These are phyloP conservation scores for Cecropterus lyciades DNA, from an alignment of 1,140 invertebrate genomes.

Conservation along the genomic window DNA sequence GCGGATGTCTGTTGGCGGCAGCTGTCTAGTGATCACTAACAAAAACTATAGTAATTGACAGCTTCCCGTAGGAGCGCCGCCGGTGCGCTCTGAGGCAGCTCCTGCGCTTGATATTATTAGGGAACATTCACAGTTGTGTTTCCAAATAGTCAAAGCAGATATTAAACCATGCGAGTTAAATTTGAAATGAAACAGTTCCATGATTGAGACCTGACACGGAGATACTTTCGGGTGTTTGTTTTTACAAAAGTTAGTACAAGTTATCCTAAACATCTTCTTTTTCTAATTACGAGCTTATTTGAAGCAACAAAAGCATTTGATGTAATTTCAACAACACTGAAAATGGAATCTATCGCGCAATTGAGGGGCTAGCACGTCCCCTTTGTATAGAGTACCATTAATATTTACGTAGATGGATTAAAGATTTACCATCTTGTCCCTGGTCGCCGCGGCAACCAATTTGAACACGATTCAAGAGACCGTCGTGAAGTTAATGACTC, in stretches of 20 bases:
- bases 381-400: not conserved
- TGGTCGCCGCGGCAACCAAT: not conserved
- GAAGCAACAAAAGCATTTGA: too few species aligned
- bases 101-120: not conserved
- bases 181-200: too few species aligned
- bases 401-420: not conserved
- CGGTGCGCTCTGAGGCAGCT: conserved; percentile 3
- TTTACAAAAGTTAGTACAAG: too few species aligned
- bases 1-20: conserved; percentile 15
- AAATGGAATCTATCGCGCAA: too few species aligned
- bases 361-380: too few species aligned
- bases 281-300: too few species aligned
- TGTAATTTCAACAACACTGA: too few species aligned
- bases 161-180: not conserved
- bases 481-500: not conserved
- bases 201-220: too few species aligned
- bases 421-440: not conserved
- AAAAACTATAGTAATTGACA: conserved; percentile 25
- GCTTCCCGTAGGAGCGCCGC: conserved; percentile 16
- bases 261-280: too few species aligned
- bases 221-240: too few species aligned
- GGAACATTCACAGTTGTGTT: not conserved
- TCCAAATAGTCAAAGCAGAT: not conserved
- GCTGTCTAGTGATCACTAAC: conserved; percentile 21
- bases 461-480: not conserved